Evolutionary conservation across 2,888 invertebrate species (phyloP), one percentile per base, ranked within the genome.

Genomic region (Tanytarsus gracilentus): DNA sequence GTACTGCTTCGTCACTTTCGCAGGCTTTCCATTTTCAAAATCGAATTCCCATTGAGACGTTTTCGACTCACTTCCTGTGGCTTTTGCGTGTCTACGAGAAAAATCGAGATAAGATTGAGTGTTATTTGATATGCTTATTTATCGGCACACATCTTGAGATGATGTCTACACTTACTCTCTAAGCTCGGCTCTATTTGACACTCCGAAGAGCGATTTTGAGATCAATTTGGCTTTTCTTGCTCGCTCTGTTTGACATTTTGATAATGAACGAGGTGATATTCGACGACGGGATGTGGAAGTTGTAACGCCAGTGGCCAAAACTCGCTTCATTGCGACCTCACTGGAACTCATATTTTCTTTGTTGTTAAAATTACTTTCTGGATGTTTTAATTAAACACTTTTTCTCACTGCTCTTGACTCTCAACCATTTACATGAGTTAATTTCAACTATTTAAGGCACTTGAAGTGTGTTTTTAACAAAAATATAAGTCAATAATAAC

Each of bases 21-120:
- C 63, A 2, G 74, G 74, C 26, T 66, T 66, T 29, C 73, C 74
- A 23, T 63, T 66, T 23, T 71, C 71, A 63, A 74, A 74, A 66
- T 74, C 73, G 62, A 73, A 74, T 14, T 72, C 72, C 73, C 74
- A 74, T 63, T 70, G 72, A 69, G 68, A 25, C 9, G 39, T 25
- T 25, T 55, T 55, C 26, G 40, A 30, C 9, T 48, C 58, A 8
- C 16, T 44, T 40, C 23, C 44, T 4, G 39, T 58, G 7, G 58
- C 21, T 23, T 58, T 58, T 7, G 48, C 6, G 14, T 58, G 44
- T 8, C 58, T 58, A 58, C 39, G 44, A 56, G 2, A 26, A 56
- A 56, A 8, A 18, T 26, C 5, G 4, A 27, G 2, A 27, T 11
- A 14, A 1, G 4, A 4, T 18, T 1, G 18, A 23, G 11, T 44